phyloP scores from a whole-genome alignment of 2,888 invertebrate species.

The Troilus luridus region DNA sequence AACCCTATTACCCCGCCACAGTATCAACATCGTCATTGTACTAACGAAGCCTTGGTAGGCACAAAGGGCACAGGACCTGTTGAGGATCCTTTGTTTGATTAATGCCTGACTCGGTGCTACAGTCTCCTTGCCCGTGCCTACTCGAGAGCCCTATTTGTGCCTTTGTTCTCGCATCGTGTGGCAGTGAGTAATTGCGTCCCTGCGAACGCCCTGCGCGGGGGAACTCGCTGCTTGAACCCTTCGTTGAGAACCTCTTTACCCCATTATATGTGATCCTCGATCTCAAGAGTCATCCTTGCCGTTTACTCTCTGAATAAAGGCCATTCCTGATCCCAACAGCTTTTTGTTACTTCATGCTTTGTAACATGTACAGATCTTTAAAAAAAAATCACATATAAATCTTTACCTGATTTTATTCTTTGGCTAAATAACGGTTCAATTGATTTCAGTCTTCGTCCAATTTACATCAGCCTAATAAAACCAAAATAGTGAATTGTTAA shows the following conservation, averaged over 20 bases:
- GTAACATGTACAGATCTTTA: too few relatives aligned
- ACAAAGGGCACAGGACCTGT: conserved; percentile 38
- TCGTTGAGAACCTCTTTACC: conserved; percentile 23
- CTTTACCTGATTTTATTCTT: too few relatives aligned
- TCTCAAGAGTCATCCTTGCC: neutral
- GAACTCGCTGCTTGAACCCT: neutral
- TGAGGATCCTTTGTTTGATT: conserved; percentile 26
- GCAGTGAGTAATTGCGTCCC: conserved; percentile 42
- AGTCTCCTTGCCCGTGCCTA: conserved; percentile 45
- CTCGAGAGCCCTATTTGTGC: conserved; percentile 31
- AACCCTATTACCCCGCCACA: neutral
- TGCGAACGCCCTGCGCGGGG: neutral
- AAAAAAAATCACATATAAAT: too few relatives aligned
- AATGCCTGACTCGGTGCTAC: conserved; percentile 25
- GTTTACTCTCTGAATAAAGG: neutral
- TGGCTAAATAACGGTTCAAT: too few relatives aligned
- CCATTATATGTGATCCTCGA: neutral
- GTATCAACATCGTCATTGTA: conserved; percentile 17
- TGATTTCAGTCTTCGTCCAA: too few relatives aligned
- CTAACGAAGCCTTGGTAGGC: neutral
- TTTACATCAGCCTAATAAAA: too few relatives aligned
- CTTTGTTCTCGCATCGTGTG: conserved; percentile 31
- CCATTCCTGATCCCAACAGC: neutral
- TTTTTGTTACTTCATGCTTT: neutral
- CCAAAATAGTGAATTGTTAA: too few relatives aligned